Evolutionary conservation across 2,888 invertebrate genomes (phyloP).

Genomic region (Kryphioiulus occultus): DNA sequence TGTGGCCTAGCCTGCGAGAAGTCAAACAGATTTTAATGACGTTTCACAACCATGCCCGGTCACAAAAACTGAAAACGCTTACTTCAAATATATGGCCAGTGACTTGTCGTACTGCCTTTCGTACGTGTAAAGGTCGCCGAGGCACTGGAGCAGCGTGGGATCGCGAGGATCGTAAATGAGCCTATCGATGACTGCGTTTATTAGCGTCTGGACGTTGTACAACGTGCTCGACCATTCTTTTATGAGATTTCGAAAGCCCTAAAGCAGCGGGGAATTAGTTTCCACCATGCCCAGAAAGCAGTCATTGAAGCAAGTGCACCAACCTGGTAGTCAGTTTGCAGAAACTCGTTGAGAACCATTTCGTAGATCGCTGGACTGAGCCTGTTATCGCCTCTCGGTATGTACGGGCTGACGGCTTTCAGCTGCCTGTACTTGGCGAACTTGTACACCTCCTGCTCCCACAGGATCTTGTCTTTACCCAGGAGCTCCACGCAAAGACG

Average conservation of each 20-base stretch:
- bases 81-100: conserved; percentile 86
- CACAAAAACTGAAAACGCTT: conserved; percentile 59
- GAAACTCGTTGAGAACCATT: conserved; percentile 90
- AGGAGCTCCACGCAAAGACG: conserved; percentile 83
- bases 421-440: conserved; percentile 85
- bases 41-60: not conserved
- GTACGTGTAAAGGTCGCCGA: conserved; percentile 88
- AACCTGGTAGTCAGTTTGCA: conserved; percentile 79
- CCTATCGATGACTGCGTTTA: conserved; percentile 85
- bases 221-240: conserved; percentile 84
- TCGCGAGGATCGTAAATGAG: conserved; percentile 72
- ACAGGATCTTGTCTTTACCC: conserved; percentile 74
- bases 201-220: conserved; percentile 82
- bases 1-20: conserved; percentile 76
- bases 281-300: not conserved
- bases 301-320: conserved; percentile 50
- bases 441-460: conserved; percentile 92
- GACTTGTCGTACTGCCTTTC: conserved; percentile 91
- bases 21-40: not conserved
- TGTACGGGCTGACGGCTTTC: conserved; percentile 78
- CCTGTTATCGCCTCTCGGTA: conserved; percentile 76
- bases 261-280: conserved; percentile 56
- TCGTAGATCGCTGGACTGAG: conserved; percentile 88
- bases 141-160: conserved; percentile 79
- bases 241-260: conserved; percentile 79